Base-by-base conservation (phyloP, 2,113 vertebrate genomes). In the Megaceryle maxima region DNA sequence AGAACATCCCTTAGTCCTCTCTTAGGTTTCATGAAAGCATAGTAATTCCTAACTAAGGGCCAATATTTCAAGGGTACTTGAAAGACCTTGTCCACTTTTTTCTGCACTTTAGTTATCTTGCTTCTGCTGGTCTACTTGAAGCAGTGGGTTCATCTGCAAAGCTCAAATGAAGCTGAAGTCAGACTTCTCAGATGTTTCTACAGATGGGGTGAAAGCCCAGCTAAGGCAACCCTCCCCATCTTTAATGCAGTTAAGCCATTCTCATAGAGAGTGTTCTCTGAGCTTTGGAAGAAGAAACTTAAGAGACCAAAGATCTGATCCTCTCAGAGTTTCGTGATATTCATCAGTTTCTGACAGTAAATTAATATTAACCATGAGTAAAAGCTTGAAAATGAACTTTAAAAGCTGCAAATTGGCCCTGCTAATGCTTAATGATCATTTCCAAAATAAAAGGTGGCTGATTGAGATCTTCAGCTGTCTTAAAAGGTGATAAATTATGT, bases 371-470 rank as follows among this genome's bases (percentile, higher is more conserved):
- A 92, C 57, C 15, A 13, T 22, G 67, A 96, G 33, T 91, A 94
- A 92, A 89, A 96, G 57, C 73, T 87, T 60, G 73, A 93, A 97
- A 96, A 96, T 96, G 13, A 95, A 92, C 55, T 87, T 94, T 96
- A 91, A 88, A 95, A 84, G 78, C 93, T 96, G 67, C 14, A 95
- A 79, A 83, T 95, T 95, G 70, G 21, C 55, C 51, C 59, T 90
- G 79, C 67, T 96, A 96, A 91, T 94, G 68, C 57, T 83, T 95
- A 94, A 92, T 91, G 76, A 88, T 93, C 0, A 86, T 96, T 92
- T 92, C 19, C 56, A 72, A 94, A 96, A 92, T 96, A 96, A 94
- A 90, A 97, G 88, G 96, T 92, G 93, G 59, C 79, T 95, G 95
- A 85, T 41, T 91, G 90, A 94, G 76, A 91, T 96, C 74, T 95